Evolutionary conservation across 2,797 vertebrate species (phyloP).

Genomic region (Bovichtus diacanthus): DNA sequence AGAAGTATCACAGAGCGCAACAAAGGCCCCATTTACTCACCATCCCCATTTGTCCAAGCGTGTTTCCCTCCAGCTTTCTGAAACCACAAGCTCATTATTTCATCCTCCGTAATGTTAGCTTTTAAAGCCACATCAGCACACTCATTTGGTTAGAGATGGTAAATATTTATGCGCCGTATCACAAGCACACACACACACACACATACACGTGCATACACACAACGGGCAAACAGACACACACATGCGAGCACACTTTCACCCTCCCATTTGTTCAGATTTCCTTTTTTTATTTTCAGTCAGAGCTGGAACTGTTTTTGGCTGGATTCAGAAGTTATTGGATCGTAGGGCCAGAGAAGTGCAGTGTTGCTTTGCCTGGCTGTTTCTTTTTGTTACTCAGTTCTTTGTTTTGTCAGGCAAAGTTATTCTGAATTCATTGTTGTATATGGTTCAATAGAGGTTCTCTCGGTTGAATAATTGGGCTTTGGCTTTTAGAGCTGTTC

Average conservation of each 20-base stretch:
- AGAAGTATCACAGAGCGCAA: slow-evolving; percentile 69
- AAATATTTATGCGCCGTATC: slow-evolving; percentile 74
- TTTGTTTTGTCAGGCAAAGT: slow-evolving; percentile 32
- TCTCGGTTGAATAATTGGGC: not conserved
- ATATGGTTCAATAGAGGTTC: not conserved
- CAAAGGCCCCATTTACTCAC: slow-evolving; percentile 77
- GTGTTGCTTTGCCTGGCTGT: not conserved
- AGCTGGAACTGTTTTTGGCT: slow-evolving; percentile 26
- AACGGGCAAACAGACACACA: slow-evolving; percentile 25
- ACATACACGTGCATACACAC: slow-evolving; percentile 8
- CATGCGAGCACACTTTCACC: slow-evolving; percentile 5
- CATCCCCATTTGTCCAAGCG: slow-evolving; percentile 71
- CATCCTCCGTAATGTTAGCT: slow-evolving; percentile 70
- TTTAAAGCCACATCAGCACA: slow-evolving; percentile 76
- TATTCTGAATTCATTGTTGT: not conserved
- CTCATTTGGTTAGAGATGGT: slow-evolving; percentile 71
- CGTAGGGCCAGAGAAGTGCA: not conserved
- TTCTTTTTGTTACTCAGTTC: slow-evolving; percentile 13
- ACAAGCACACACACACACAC: slow-evolving; percentile 21
- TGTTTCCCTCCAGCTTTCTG: slow-evolving; percentile 71
- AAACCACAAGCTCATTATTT: slow-evolving; percentile 79
- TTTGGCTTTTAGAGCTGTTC: not conserved
- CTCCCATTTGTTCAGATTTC: slow-evolving; percentile 24
- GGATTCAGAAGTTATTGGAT: not conserved
- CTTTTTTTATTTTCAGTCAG: slow-evolving; percentile 29